Evolutionary conservation across 2,888 invertebrate species (phyloP), one percentile per base, ranked within the genome.

Genomic region (Pseudococcus longispinus): DNA sequence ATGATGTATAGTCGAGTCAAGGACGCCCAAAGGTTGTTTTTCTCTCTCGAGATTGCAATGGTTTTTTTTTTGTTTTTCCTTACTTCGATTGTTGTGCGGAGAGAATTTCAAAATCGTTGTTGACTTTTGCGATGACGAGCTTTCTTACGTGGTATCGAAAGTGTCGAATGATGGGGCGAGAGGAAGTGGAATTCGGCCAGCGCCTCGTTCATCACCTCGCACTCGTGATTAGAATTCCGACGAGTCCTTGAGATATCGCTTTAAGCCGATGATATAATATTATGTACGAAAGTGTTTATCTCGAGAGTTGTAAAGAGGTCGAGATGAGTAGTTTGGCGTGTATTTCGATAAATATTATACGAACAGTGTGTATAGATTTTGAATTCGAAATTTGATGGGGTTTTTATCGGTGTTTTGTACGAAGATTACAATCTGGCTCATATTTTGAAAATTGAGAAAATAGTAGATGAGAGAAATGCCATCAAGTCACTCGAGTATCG

Each of bases 121-220:
- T 60, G 60, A 60, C 60, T 60, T 60, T 60, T 60, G 60, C 60
- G 60, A 23, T 55, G 51, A 55, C 55, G 55, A 55, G 55, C n/a
- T 55, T 55, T 55, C n/a, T n/a, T 55, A n/a, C 55, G 2, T 2
- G 60, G 1, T 60, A 23, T 60, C 23, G 55, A 60, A 60, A 60
- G 23, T 20, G 20, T 20, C 23, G 60, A 60, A 11, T 60, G 60
- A 46, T 15, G 60, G 60, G 37, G 8, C 37, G 37, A 37, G 60
- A 23, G 60, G 23, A n/a, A 55, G 20, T 20, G 60, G 60, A 23
- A 60, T 60, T 60, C 60, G 60, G 23, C 13, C 60, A 6, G 23
- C 6, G 23, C 60, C 20, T 23, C 15, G 51, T 0, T 51, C 51
- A n/a, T 51, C 60, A 20, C 60, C 3, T 60, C 60, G 60, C 11